Evolutionary conservation across 2,113 vertebrate genomes (phyloP).

Genomic region (Albula glossodonta): DNA sequence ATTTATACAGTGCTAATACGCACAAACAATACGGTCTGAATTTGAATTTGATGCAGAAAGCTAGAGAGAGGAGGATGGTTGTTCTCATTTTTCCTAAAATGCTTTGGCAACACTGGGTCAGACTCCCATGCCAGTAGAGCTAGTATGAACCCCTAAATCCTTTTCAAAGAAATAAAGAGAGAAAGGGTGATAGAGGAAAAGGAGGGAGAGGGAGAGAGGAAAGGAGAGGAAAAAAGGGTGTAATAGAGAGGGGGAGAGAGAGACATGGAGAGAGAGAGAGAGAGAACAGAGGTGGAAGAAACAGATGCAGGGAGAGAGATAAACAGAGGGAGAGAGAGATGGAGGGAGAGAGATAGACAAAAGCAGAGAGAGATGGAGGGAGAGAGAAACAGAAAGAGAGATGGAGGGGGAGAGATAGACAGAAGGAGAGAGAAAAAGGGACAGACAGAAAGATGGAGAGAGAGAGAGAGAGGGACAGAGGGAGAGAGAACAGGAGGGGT

Average conservation of each 20-base stretch:
- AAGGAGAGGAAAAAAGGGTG: slow-evolving; percentile 65
- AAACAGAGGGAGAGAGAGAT: slow-evolving; percentile 50
- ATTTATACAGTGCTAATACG: neutral
- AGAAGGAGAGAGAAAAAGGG: slow-evolving; percentile 47
- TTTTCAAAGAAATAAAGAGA: no score
- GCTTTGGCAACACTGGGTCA: slow-evolving; percentile 9
- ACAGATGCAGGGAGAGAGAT: slow-evolving; percentile 46
- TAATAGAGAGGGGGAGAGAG: slow-evolving; percentile 61
- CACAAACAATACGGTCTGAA: neutral
- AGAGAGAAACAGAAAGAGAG: slow-evolving; percentile 63
- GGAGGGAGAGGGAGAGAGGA: slow-evolving; percentile 33
- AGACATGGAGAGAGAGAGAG: slow-evolving; percentile 63
- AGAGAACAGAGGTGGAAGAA: slow-evolving; percentile 41
- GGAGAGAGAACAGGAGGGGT: slow-evolving; percentile 73
- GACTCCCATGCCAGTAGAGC: no score
- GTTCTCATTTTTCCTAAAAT: neutral
- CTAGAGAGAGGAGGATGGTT: neutral
- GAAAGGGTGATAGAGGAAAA: slow-evolving; percentile 19
- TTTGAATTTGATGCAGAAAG: neutral
- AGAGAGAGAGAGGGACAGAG: slow-evolving; percentile 53
- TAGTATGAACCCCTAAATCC: no score
- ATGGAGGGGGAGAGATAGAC: slow-evolving; percentile 64
- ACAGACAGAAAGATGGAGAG: no score
- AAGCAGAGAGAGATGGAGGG: slow-evolving; percentile 43
- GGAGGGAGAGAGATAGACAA: slow-evolving; percentile 17